These are phyloP conservation scores for Antheraea pernyi DNA, from an alignment of 1,140 invertebrate genomes.

Conservation along the genomic window DNA sequence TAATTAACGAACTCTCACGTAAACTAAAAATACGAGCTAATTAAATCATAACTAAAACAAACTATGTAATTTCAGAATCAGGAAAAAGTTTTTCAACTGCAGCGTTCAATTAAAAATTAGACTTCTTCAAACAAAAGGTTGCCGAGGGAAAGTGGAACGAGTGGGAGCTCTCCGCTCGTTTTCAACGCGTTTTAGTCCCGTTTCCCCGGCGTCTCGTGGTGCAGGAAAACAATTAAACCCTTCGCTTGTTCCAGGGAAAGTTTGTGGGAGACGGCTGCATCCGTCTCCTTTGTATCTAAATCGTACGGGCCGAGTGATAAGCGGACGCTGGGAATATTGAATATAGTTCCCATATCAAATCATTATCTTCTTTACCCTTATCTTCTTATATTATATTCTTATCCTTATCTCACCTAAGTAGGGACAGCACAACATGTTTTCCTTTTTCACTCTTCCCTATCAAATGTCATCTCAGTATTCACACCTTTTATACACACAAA, in stretches of 20 bases:
- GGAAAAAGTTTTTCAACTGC: background rate
- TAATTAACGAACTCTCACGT: background rate
- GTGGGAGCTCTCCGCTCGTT: conserved; percentile 27
- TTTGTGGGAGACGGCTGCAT: conserved; percentile 31
- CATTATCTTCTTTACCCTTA: too few relatives aligned
- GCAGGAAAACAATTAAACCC: conserved; percentile 69
- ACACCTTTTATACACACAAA: too few relatives aligned
- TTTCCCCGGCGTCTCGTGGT: conserved; percentile 43
- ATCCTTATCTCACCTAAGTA: too few relatives aligned
- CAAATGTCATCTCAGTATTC: too few relatives aligned
- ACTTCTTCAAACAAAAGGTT: conserved; percentile 45
- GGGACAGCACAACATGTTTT: too few relatives aligned
- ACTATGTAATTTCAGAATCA: background rate
- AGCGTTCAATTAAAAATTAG: conserved; percentile 59
- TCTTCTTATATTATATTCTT: too few relatives aligned
- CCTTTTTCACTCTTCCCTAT: too few relatives aligned
- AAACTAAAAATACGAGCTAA: background rate
- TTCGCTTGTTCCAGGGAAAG: conserved; percentile 43
- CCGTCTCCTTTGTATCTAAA: conserved; percentile 36
- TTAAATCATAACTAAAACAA: background rate
- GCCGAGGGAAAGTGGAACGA: conserved; percentile 42
- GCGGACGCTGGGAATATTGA: background rate
- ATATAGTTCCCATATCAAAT: too few relatives aligned
- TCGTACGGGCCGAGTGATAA: conserved; percentile 16
- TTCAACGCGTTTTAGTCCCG: conserved; percentile 39